These are phyloP conservation scores for Eupsilia transversa DNA, from an alignment of 2,888 invertebrate species.

Conservation along the genomic window DNA sequence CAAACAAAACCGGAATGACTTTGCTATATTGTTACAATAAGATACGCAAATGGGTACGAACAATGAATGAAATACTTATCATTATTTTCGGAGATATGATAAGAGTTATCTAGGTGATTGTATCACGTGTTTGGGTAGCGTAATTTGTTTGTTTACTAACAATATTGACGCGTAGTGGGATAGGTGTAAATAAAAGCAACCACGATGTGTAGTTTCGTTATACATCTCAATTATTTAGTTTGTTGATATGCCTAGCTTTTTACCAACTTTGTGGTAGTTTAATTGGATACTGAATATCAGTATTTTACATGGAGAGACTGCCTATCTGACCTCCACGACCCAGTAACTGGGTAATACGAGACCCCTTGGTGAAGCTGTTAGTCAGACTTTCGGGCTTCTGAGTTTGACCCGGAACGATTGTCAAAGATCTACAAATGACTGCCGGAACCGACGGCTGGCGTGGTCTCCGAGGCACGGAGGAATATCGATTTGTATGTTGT, in stretches of 20 bases:
- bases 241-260: background rate
- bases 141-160: slow-evolving; percentile 53
- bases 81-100: slow-evolving; percentile 31
- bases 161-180: slow-evolving; percentile 5
- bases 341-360: background rate
- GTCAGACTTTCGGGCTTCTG: background rate
- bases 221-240: background rate
- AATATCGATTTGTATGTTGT: background rate
- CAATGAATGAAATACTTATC: slow-evolving; percentile 50
- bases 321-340: background rate
- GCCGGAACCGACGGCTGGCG: background rate
- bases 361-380: background rate
- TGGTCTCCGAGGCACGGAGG: too few species aligned
- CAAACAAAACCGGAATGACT: background rate
- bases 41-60: slow-evolving; percentile 2
- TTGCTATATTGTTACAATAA: background rate
- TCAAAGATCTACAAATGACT: background rate
- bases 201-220: background rate
- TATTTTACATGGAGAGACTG: background rate
- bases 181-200: background rate
- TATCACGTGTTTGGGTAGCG: slow-evolving; percentile 27
- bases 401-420: background rate
- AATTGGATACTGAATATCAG: background rate
- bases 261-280: background rate
- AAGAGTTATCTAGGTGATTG: slow-evolving; percentile 48